A percentile compares a stretch with the other conserved stretches of the same genome.
Conservation (phyloP, 2,113 vertebrate species). For the Eublepharis macularius region DNA sequence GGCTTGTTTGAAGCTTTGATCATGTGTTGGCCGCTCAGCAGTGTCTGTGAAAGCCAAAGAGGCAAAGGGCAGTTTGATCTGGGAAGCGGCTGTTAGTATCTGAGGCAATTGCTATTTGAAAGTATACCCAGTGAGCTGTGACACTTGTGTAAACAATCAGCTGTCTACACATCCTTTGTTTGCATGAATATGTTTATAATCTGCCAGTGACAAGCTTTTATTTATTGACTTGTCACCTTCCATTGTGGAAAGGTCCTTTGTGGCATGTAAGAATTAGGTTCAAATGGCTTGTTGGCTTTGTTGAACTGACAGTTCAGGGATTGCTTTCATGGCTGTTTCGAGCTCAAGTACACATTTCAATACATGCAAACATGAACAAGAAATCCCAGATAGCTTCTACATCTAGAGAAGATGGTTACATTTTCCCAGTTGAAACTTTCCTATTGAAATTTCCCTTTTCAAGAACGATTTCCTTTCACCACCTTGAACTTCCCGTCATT, state of each 20-base stretch:
- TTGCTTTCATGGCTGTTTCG: background rate
- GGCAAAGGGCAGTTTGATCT: background rate
- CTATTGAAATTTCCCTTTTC: no score
- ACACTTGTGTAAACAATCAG: background rate
- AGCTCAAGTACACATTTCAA: background rate
- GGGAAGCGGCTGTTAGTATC: slow-evolving; percentile 1
- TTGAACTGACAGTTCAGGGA: slow-evolving; percentile 18
- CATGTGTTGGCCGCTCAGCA: slow-evolving; percentile 14
- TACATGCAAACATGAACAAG: no score
- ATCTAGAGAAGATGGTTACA: no score
- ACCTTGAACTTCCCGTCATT: no score
- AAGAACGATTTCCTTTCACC: no score
- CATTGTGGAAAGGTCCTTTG: background rate
- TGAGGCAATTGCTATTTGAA: background rate
- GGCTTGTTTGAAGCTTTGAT: slow-evolving; percentile 28
- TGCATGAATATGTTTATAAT: slow-evolving; percentile 12
- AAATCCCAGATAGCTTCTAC: no score
- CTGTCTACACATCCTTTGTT: background rate
- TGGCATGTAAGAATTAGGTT: slow-evolving; percentile 28
- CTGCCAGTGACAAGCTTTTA: slow-evolving; percentile 27
- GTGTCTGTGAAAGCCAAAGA: slow-evolving; percentile 17
- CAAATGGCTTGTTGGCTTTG: slow-evolving; percentile 45
- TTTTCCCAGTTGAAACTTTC: no score
- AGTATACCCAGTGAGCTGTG: slow-evolving; percentile 24
- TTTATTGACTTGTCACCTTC: slow-evolving; percentile 48